A percentile compares a stretch with the other conserved stretches of the same genome.
Conservation (phyloP, 2,113 vertebrate genomes). For the Melanostigma gelatinosum region DNA sequence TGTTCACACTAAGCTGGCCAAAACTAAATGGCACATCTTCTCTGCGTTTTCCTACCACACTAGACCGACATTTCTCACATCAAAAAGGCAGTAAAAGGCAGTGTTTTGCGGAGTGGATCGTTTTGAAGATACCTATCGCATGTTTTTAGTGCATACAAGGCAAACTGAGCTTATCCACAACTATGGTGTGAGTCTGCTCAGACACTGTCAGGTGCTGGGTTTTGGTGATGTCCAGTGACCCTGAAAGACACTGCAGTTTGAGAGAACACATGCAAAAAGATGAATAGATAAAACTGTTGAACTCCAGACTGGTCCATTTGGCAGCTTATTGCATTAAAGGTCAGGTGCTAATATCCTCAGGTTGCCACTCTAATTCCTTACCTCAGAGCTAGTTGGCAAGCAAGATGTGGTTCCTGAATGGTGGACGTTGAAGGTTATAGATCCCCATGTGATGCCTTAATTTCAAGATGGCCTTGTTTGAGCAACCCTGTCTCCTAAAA, state of each 20-base stretch:
- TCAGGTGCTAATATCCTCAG: conserved; percentile 29
- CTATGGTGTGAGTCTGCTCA: background rate
- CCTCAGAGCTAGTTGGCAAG: conserved; percentile 8
- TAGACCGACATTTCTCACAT: background rate
- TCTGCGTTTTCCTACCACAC: background rate
- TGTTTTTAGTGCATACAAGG: rapidly evolving
- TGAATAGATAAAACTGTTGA: conserved; percentile 38
- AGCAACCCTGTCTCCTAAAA: too few relatives aligned
- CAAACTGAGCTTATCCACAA: background rate
- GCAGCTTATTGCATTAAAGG: conserved; percentile 60
- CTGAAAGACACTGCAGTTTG: background rate
- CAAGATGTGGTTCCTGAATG: background rate
- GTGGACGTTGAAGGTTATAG: background rate
- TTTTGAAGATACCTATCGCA: background rate
- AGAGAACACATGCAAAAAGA: background rate
- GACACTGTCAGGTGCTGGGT: background rate
- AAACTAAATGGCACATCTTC: background rate
- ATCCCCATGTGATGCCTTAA: background rate
- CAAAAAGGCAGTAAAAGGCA: background rate
- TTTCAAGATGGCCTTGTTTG: background rate
- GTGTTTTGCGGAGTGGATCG: background rate
- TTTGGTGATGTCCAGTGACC: background rate
- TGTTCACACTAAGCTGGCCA: background rate
- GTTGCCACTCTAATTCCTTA: conserved; percentile 2
- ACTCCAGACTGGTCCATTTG: conserved; percentile 49